phyloP scores from a whole-genome alignment of 2,797 vertebrate species.

The Thamnophis elegans region DNA sequence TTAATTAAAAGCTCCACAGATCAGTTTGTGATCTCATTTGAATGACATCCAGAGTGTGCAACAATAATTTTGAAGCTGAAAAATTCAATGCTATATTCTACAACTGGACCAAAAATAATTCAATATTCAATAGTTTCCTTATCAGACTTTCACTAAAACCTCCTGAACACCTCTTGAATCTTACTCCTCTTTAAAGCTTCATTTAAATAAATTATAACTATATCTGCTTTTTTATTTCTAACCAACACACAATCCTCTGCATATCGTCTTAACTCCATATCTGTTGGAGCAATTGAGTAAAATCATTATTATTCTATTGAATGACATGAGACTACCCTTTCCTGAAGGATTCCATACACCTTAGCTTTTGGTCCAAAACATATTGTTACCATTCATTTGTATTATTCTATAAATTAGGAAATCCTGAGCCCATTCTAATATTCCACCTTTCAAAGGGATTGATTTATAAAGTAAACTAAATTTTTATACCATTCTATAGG shows the following conservation, averaged over 20 bases:
- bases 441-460: neutral
- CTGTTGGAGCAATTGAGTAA: neutral
- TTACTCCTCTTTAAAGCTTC: neutral
- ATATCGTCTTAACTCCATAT: neutral
- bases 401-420: neutral
- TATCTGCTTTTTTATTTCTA: neutral
- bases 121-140: neutral
- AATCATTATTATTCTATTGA: neutral
- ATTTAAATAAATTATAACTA: neutral
- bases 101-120: neutral
- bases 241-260: neutral
- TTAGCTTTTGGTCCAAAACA: neutral
- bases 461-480: no score
- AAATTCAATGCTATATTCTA: neutral
- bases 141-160: neutral
- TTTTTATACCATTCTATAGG: neutral
- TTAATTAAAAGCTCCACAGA: neutral
- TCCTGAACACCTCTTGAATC: neutral
- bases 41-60: neutral
- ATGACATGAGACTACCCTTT: neutral
- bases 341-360: neutral
- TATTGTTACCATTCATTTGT: neutral
- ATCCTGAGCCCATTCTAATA: neutral
- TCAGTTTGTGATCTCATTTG: neutral
- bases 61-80: neutral